Conservation (phyloP, 2,888 invertebrate genomes). For the Rugalucina vietnamica region DNA sequence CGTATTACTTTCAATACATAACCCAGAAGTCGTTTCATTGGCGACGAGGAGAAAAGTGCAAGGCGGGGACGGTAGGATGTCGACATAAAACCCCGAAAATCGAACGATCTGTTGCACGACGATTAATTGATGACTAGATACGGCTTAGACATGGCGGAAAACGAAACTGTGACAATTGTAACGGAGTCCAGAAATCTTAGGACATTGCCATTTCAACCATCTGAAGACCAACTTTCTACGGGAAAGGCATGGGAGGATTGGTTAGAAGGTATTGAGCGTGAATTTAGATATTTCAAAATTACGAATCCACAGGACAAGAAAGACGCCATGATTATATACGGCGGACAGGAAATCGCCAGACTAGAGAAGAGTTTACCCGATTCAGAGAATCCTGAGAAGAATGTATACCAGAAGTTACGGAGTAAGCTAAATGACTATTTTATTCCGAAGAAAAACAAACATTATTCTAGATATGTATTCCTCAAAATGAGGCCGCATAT, state of each 20-base stretch:
- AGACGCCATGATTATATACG: no score
- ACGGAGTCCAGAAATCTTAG: neutral
- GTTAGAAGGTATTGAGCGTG: conserved; percentile 21
- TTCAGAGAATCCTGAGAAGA: neutral
- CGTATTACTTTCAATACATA: neutral
- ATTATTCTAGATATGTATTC: neutral
- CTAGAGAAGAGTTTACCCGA: conserved; percentile 16
- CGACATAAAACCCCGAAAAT: neutral
- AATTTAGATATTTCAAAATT: no score
- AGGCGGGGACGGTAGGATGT: neutral
- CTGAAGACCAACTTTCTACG: neutral
- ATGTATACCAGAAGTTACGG: conserved; percentile 21
- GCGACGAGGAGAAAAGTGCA: neutral
- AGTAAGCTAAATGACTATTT: conserved; percentile 32
- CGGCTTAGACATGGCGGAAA: neutral
- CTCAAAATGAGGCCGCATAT: neutral
- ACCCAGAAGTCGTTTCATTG: neutral
- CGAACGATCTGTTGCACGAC: neutral
- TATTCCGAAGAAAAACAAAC: no score
- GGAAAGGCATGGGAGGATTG: neutral
- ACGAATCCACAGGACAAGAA: no score
- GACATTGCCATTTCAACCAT: neutral
- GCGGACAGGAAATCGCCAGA: conserved; percentile 19
- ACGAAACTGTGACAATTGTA: neutral
- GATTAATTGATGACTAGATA: neutral